Base-by-base conservation (phyloP, 2,113 vertebrate genomes). In the Varanus komodoensis region DNA sequence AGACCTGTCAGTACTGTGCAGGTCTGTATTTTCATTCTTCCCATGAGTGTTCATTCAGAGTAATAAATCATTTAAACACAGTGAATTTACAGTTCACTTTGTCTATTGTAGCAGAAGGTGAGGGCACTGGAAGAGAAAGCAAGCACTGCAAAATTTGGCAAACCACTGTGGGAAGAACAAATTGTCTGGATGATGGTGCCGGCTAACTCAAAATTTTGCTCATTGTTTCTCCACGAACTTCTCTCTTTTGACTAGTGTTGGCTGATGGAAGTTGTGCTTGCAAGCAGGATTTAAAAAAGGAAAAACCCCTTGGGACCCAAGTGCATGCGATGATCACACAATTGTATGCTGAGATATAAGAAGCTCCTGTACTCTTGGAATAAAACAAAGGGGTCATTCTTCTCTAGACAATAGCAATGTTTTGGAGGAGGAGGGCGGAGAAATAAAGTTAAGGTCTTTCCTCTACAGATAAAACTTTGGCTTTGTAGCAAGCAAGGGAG, bases 351-450 rank as follows among this genome's bases (percentile, higher is more conserved):
- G 87, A 94, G 83, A 92, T 96, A 90, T 25, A 87, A 85, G 48
- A 38, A 38, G 87, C 93, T 97, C 92, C 94, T 94, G 87, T 93
- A 84, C 93, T 93, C 94, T 91, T 93, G 90, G 88, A 54, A 1
- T 52, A 12, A 84, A 96, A 97, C 95, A 97, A 96, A 97, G 94
- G 94, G 91, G 54, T 93, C 93, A 97, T 97, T 98, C 97, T 97
- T 97, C 93, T 61, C 75, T 95, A 87, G 82, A 89, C 92, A 96
- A 94, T 96, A 95, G 94, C 86, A 92, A 94, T 94, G 87, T 95
- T 86, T 90, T 57, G 34, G 75, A 71, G 74, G 6, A 93, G 94
- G 86, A 71, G 71, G 77, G 38, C 71, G 79, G 89, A 96, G 92
- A 91, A 96, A 95, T 93, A 95, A 90, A 79, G 82, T 94, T 95